Evolutionary conservation across 2,888 invertebrate species (phyloP).

Genomic region (Vannuccia rotundouncinata): DNA sequence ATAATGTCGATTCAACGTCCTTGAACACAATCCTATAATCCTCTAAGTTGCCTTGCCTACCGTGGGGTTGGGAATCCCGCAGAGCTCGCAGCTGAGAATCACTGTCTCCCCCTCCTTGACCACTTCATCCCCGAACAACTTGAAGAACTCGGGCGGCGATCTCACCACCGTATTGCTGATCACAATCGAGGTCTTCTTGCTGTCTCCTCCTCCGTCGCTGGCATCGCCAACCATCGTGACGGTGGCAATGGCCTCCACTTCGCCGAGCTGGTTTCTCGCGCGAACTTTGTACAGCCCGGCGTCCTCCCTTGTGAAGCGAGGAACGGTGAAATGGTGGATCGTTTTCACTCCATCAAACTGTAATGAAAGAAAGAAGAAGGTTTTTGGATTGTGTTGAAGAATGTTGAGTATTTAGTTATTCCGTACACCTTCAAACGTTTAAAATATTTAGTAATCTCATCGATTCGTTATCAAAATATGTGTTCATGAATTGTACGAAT

Average conservation of each 20-base stretch:
- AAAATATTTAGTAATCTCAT: too few relatives aligned
- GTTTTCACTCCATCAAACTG: too few relatives aligned
- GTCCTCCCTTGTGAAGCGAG: slow-evolving; percentile 9
- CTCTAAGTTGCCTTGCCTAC: too few relatives aligned
- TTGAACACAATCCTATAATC: too few relatives aligned
- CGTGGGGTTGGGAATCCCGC: slow-evolving; percentile 35
- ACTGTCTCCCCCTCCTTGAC: slow-evolving; percentile 36
- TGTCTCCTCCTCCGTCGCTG: not conserved
- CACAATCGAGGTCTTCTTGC: slow-evolving; percentile 31
- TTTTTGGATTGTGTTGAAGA: too few relatives aligned
- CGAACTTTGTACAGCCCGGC: slow-evolving; percentile 28
- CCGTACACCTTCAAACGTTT: too few relatives aligned
- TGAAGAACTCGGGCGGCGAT: slow-evolving; percentile 38
- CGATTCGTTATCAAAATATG: too few relatives aligned
- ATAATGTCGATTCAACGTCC: too few relatives aligned
- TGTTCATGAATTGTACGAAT: too few relatives aligned
- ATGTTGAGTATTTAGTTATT: too few relatives aligned
- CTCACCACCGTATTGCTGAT: slow-evolving; percentile 34
- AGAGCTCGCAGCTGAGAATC: slow-evolving; percentile 32
- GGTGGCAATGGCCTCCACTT: not conserved
- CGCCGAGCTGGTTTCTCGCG: slow-evolving; percentile 29
- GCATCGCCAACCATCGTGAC: not conserved
- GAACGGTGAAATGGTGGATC: not conserved
- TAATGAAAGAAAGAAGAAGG: too few relatives aligned
- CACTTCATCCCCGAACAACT: slow-evolving; percentile 35